Conservation (phyloP, 64 coral and sea anemone genomes). For the Montipora cactus region DNA sequence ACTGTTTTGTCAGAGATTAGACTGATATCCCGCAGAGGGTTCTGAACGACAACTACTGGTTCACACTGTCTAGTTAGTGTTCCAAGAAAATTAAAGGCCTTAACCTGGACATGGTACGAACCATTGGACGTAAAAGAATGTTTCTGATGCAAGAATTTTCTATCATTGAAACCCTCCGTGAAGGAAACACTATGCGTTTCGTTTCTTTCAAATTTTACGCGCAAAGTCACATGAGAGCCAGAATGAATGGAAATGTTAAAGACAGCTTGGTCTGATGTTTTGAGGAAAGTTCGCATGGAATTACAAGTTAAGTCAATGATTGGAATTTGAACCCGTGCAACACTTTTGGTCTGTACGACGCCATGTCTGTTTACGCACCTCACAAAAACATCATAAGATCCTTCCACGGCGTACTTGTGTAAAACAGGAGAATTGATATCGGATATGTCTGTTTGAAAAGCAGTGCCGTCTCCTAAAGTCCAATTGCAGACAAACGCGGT, state of each 20-base stretch:
- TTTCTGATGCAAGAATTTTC: neutral
- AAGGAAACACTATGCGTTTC: neutral
- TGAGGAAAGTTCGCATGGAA: neutral
- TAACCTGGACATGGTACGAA: neutral
- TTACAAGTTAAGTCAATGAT: slow-evolving; percentile 25
- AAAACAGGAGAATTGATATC: slow-evolving; percentile 4
- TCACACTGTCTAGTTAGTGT: neutral
- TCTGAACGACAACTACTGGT: slow-evolving; percentile 17
- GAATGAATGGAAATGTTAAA: slow-evolving; percentile 30
- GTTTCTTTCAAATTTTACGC: neutral
- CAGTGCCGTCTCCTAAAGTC: slow-evolving; percentile 47
- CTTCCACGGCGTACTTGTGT: slow-evolving; percentile 42
- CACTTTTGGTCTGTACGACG: neutral
- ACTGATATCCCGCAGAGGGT: slow-evolving; percentile 23
- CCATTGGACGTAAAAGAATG: neutral
- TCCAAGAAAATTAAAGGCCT: neutral
- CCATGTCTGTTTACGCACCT: slow-evolving; percentile 56
- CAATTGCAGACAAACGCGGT: slow-evolving; percentile 74
- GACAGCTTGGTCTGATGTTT: neutral
- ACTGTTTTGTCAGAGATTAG: neutral
- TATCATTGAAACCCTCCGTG: neutral
- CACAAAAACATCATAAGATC: neutral
- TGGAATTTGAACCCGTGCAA: slow-evolving; percentile 57
- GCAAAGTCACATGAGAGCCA: neutral
- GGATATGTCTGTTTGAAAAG: slow-evolving; percentile 47